Conservation (phyloP, 2,113 vertebrate genomes). For the Uropsilus gracilis region DNA sequence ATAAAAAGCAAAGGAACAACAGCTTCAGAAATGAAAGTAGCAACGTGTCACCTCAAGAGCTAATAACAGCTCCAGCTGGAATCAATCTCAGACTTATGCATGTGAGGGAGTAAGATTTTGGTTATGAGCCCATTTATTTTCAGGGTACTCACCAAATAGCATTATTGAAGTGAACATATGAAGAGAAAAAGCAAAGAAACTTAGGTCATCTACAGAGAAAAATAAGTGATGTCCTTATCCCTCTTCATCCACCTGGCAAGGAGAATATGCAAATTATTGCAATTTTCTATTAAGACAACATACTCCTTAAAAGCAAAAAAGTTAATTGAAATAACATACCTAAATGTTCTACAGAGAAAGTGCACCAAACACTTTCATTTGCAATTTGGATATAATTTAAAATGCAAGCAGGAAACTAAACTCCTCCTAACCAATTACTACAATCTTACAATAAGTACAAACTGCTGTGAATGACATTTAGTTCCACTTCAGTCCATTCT, state of each 20-base stretch:
- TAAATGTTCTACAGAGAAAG: slow-evolving; percentile 8
- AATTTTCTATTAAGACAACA: slow-evolving; percentile 38
- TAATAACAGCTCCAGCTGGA: slow-evolving; percentile 48
- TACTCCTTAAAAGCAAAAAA: too few relatives aligned
- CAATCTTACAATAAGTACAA: slow-evolving; percentile 46
- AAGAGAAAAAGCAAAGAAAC: not conserved
- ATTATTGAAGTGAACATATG: slow-evolving; percentile 53
- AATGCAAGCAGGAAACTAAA: slow-evolving; percentile 63
- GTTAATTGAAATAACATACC: not conserved
- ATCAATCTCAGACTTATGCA: slow-evolving; percentile 71
- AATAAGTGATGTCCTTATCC: not conserved
- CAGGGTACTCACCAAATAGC: slow-evolving; percentile 69
- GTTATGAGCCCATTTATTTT: slow-evolving; percentile 72
- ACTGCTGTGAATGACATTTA: slow-evolving; percentile 52
- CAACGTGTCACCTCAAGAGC: not conserved
- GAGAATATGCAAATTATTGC: not conserved
- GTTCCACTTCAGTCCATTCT: slow-evolving; percentile 63
- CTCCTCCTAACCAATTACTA: slow-evolving; percentile 1
- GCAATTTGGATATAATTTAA: slow-evolving; percentile 23
- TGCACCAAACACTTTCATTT: not conserved
- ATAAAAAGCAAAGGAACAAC: not conserved
- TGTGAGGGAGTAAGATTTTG: slow-evolving; percentile 79
- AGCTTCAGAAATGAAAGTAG: not conserved
- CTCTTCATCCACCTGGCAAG: not conserved
- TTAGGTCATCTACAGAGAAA: not conserved